Evolutionary conservation across 2,113 vertebrate genomes (phyloP), one percentile per base, ranked within the genome.

Genomic region (Nothoprocta pentlandii): DNA sequence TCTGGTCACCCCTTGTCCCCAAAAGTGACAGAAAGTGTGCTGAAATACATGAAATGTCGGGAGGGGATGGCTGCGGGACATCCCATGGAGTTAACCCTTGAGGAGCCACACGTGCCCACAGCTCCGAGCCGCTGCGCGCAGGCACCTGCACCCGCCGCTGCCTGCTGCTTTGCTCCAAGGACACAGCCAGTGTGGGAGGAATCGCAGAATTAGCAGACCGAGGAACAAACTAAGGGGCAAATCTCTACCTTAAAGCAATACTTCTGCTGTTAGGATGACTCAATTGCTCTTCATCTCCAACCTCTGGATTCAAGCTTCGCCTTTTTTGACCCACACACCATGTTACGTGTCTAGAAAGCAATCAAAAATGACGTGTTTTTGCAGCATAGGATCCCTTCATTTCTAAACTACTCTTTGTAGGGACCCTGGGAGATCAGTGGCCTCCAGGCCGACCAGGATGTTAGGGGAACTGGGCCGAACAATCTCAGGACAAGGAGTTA

Each of bases 101-200:
- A 3, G 9, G 10, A 1, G 7, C 6, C 23, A 2, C 5, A 36
- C n/a, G 16, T 2, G 13, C 12, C 0, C 9, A 8, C 34, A 41
- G 15, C 16, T 8, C 21, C 28, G 2, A 1, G 4, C 10, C 7
- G 63, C 26, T 3, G 1, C 0, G 0, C 2, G 1, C 11, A 7
- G 28, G 4, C 10, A 73, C 44, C 15, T 3, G 21, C 2, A 15
- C 53, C 47, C 51, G 28, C 2, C 7, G 1, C 30, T 1, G 17
- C 16, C 14, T 0, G 13, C 4, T 28, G 3, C 11, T 51, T 58
- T 46, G 3, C 7, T 12, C 66, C 34, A 15, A 22, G 42, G 42
- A 63, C 30, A 0, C 0, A 5, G 39, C 0, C 2, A 0, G 20
- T 5, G 34, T 34, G n/a, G 68, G 11, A 83, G 12, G 23, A 51